Percentiles rank a stretch among this genome's conserved stretches.
These are phyloP conservation scores for Isichthys henryi DNA, from an alignment of 2,113 vertebrate species.

Conservation along the genomic window DNA sequence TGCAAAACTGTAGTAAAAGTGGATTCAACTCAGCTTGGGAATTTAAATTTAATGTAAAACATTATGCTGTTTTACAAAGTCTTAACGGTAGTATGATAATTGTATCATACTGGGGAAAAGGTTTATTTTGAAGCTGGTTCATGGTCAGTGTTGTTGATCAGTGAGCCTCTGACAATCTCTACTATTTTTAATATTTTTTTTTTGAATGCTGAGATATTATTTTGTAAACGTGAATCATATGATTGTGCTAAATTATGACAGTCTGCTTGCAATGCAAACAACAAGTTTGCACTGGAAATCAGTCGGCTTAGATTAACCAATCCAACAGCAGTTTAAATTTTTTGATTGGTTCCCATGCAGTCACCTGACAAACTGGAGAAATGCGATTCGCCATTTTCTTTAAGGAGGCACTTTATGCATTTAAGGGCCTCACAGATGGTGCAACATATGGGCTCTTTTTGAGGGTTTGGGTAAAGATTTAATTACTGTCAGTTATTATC, in stretches of 20 bases:
- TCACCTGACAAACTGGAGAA: not conserved
- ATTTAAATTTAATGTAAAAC: not conserved
- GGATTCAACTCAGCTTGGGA: not conserved
- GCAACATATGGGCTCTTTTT: not conserved
- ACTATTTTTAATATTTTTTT: not conserved
- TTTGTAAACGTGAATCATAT: not conserved
- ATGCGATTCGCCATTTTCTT: not conserved
- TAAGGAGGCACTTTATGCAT: not conserved
- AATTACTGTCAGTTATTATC: not conserved
- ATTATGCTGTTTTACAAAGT: not conserved
- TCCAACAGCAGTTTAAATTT: not conserved
- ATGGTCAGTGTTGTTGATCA: not conserved
- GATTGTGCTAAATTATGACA: not conserved
- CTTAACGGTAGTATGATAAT: not conserved
- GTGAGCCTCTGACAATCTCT: not conserved
- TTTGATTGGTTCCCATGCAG: not conserved
- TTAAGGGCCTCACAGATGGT: not conserved
- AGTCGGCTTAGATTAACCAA: not conserved
- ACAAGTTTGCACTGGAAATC: not conserved
- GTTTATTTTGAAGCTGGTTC: not conserved
- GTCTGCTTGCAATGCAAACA: not conserved
- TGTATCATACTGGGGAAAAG: not conserved
- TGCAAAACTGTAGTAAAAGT: not conserved
- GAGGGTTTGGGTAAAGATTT: slow-evolving; percentile 1
- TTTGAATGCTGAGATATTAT: not conserved